Conservation (phyloP, 2,888 invertebrate species). For the Anodontia alba region DNA sequence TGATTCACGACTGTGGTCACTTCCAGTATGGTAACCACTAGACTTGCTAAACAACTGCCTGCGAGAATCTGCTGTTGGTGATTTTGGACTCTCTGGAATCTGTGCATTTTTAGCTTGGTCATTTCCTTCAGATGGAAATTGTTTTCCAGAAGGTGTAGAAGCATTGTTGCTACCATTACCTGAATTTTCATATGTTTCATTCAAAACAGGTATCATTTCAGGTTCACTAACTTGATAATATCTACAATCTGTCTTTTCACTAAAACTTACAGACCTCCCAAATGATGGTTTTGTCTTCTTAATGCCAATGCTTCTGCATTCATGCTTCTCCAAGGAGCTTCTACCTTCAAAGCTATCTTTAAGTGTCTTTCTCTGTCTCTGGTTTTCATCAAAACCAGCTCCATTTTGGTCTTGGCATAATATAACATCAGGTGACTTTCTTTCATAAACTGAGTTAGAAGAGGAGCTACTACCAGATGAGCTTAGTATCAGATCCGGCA, state of each 20-base stretch:
- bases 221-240: not conserved
- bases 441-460: not conserved
- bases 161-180: not conserved
- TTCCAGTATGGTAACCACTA: constrained; percentile 34
- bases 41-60: constrained; percentile 20
- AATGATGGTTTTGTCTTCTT: constrained; percentile 17
- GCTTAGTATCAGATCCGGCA: constrained; percentile 18
- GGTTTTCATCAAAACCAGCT: not conserved
- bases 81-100: not conserved
- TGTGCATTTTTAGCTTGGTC: not conserved
- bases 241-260: constrained; percentile 22
- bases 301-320: not conserved
- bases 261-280: constrained; percentile 28
- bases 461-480: constrained; percentile 1
- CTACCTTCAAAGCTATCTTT: constrained; percentile 28
- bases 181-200: not conserved
- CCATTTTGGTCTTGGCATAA: not conserved
- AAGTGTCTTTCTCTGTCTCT: not conserved
- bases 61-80: constrained; percentile 25
- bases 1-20: constrained; percentile 3
- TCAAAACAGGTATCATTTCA: too few species aligned
- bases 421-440: not conserved
- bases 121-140: not conserved
- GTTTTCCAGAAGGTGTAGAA: not conserved
- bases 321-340: constrained; percentile 11